phyloP scores from a whole-genome alignment of 1,140 invertebrate genomes.

The Maconellicoccus hirsutus region DNA sequence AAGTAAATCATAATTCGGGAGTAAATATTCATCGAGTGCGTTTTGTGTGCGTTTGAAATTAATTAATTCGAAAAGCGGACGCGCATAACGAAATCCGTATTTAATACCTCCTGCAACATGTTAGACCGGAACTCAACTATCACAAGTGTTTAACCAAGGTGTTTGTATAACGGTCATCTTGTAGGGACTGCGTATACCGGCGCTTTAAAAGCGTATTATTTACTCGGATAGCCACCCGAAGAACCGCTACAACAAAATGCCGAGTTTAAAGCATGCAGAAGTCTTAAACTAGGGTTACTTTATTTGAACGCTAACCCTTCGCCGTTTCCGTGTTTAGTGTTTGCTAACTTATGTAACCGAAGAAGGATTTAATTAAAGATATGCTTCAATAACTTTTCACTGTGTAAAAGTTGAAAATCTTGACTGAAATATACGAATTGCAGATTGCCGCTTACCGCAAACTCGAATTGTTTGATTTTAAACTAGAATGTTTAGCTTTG shows the following conservation, averaged over 20 bases:
- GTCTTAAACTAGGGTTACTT: not conserved
- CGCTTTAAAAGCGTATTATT: not conserved
- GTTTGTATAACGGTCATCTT: slow-evolving; percentile 4
- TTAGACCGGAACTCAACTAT: not conserved
- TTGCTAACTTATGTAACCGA: slow-evolving; percentile 3
- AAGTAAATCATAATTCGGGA: too few species aligned
- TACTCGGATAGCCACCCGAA: not conserved
- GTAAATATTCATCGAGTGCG: too few species aligned
- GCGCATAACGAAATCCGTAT: not conserved
- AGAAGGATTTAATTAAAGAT: slow-evolving; percentile 2
- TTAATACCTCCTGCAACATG: not conserved
- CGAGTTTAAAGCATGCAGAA: not conserved
- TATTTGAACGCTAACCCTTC: slow-evolving; percentile 5
- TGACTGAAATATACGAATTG: not conserved
- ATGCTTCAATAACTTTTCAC: slow-evolving; percentile 9
- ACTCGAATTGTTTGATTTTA: not conserved
- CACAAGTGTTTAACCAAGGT: slow-evolving; percentile 8
- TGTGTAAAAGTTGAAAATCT: not conserved
- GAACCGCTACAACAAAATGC: not conserved
- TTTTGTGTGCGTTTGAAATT: too few species aligned
- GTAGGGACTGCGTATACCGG: not conserved
- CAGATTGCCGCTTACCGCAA: not conserved
- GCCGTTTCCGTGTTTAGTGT: not conserved
- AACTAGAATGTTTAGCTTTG: not conserved
- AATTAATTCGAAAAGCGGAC: not conserved